phyloP scores from a whole-genome alignment of 2,888 invertebrate species.

The Aleiodes leptofemur region DNA sequence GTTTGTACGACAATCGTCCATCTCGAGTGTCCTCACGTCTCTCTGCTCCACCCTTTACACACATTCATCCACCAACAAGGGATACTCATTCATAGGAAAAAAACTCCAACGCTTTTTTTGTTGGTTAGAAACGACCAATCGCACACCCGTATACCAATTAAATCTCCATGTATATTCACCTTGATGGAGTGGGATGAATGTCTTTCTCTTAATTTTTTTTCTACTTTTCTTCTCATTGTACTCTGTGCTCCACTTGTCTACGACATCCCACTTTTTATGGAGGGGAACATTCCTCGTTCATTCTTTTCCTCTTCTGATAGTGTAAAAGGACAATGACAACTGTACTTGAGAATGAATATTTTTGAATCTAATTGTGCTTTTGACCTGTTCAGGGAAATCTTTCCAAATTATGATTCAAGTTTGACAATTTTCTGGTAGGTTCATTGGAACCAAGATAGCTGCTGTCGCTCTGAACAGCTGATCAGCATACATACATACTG shows the following conservation, averaged over 20 bases:
- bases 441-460: too few relatives aligned
- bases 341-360: too few relatives aligned
- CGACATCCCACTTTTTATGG: constrained; percentile 52
- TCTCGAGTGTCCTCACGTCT: constrained; percentile 54
- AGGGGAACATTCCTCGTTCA: constrained; percentile 10
- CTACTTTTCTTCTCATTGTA: background rate
- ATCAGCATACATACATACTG: too few relatives aligned
- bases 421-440: too few relatives aligned
- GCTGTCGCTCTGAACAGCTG: too few relatives aligned
- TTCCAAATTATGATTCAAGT: too few relatives aligned
- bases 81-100: constrained; percentile 49
- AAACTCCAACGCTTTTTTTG: constrained; percentile 53
- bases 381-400: too few relatives aligned
- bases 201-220: constrained; percentile 31
- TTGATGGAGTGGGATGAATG: constrained; percentile 48
- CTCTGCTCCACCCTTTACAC: constrained; percentile 53
- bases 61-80: constrained; percentile 45
- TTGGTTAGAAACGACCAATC: constrained; percentile 53
- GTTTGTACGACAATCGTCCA: constrained; percentile 32
- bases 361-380: too few relatives aligned
- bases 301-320: too few relatives aligned
- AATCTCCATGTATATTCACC: constrained; percentile 47
- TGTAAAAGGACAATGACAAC: too few relatives aligned
- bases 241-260: constrained; percentile 44
- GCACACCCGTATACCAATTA: constrained; percentile 55